Evolutionary conservation across 2,113 vertebrate genomes (phyloP).

Genomic region (Perca fluviatilis): DNA sequence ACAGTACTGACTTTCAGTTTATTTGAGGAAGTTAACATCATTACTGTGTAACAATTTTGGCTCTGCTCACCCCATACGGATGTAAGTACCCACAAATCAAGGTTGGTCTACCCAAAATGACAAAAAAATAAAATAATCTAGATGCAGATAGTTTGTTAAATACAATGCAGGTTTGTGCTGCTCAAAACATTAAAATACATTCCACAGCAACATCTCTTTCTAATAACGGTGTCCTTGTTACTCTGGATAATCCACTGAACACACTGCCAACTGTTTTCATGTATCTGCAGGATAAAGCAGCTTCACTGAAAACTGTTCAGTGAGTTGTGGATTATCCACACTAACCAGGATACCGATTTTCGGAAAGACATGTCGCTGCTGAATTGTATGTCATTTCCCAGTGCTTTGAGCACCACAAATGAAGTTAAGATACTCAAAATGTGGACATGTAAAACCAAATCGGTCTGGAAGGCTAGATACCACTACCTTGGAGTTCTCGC

Average conservation of each 20-base stretch:
- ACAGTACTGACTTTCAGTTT: neutral
- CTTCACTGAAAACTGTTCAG: neutral
- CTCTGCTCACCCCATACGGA: neutral
- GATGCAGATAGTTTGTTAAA: neutral
- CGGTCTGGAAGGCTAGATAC: neutral
- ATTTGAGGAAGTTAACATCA: neutral
- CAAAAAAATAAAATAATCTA: neutral
- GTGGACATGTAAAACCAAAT: neutral
- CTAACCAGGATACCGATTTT: neutral
- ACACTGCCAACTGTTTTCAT: neutral
- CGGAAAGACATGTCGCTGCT: neutral
- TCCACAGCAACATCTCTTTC: neutral
- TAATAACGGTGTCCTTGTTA: neutral
- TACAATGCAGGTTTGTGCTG: neutral
- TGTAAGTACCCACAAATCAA: neutral
- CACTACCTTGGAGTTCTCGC: too few species aligned
- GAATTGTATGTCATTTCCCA: neutral
- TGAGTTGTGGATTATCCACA: neutral
- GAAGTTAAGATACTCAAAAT: neutral
- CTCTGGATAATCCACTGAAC: neutral
- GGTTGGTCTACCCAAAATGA: neutral
- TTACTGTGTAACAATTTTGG: neutral
- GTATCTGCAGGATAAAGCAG: conserved; percentile 2
- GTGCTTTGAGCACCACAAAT: neutral
- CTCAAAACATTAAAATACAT: neutral